Base-by-base conservation (phyloP, 2,113 vertebrate genomes). In the Pantherophis guttatus region DNA sequence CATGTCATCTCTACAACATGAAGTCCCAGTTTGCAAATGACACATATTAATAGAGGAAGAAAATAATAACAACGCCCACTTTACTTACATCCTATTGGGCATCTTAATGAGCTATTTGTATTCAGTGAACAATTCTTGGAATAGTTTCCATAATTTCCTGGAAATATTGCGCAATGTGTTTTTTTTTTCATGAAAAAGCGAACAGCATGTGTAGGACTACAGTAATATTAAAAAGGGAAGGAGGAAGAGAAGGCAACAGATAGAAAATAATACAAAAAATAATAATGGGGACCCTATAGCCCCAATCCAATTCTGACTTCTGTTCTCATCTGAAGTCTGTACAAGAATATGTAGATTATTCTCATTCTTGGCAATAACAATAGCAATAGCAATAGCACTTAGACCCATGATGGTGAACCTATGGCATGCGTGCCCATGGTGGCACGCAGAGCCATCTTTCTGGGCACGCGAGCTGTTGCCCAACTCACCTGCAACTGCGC, bases 141-240 rank as follows among this genome's bases (percentile, higher is more conserved):
- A 92, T 62, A 62, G 52, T 92, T 92, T 92, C 48, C 48, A 59
- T 65, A 88, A 59, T 57, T 85, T 91, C 70, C 24, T 58, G 55
- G 52, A 86, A 91, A 86, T 58, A 50, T 91, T 91, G 91, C 26
- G 13, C 81, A 91, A 59, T 59, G 24, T 91, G 39, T 86, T 50
- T 19, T 58, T 50, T 19, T 58, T 91, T 2, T 50, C 24, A 59
- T 57, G 33, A 91, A 91, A 91, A 91, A 23, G 26, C 1, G 57
- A 91, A 58, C 54, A 55, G 52, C 55, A 57, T 91, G 33, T 29
- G 17, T 52, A 24, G n/a, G 23, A 53, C 53, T 58, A 44, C n/a
- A 81, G 17, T 81, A 44, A 44, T 81, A 81, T 81, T 81, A 9
- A 81, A 81, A 81, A 81, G 19, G 33, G 15, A 21, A 44, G 75